A percentile compares a stretch with the other conserved stretches of the same genome.
These are phyloP conservation scores for Ateles fusciceps DNA, from an alignment of 2,797 vertebrate genomes.

Conservation along the genomic window DNA sequence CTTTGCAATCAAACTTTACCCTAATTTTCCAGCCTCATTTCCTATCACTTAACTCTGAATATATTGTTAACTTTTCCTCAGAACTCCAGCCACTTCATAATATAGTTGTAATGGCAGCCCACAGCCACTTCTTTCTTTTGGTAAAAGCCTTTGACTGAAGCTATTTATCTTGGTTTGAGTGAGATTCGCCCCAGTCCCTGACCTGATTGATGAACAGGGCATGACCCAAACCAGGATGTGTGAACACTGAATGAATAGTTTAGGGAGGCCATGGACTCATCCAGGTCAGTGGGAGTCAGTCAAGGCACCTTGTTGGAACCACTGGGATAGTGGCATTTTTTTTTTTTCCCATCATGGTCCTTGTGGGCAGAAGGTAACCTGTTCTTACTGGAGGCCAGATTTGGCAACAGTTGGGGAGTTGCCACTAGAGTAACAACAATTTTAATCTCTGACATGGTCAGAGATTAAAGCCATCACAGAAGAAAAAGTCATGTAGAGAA, in stretches of 20 bases:
- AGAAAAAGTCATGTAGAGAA: neutral
- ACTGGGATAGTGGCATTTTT: neutral
- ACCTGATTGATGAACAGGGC: neutral
- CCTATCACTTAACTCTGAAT: neutral
- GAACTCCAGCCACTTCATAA: neutral
- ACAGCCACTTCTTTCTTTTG: neutral
- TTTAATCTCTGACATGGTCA: no score
- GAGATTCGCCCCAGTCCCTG: neutral
- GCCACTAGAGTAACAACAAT: no score
- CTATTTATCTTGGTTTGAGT: neutral
- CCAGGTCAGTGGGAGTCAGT: neutral
- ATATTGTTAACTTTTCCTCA: neutral
- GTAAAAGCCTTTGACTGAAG: neutral
- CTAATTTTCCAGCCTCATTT: neutral
- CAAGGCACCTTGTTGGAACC: neutral
- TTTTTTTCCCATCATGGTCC: neutral
- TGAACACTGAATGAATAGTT: neutral
- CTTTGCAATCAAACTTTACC: neutral
- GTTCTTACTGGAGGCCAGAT: neutral
- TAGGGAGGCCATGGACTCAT: neutral
- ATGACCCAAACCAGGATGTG: neutral
- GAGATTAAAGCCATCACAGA: neutral
- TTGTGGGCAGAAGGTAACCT: neutral
- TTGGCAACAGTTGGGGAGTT: neutral
- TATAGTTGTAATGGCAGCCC: neutral